These are phyloP conservation scores for Sylvia borin DNA, from an alignment of 2,797 vertebrate species.

Conservation along the genomic window DNA sequence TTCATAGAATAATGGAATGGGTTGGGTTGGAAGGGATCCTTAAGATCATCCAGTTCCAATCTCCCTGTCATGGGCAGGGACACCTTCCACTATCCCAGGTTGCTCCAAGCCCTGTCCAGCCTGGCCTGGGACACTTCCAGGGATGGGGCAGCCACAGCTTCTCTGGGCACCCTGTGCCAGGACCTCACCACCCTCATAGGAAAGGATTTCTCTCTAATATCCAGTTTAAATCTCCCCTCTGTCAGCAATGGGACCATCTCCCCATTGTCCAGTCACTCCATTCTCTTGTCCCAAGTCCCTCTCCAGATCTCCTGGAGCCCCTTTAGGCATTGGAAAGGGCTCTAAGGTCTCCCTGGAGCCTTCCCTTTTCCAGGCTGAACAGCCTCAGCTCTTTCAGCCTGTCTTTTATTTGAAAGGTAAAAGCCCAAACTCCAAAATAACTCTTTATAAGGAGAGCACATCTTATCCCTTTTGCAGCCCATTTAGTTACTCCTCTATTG, in stretches of 20 bases:
- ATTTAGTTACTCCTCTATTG: neutral
- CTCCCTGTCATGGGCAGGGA: too few species aligned
- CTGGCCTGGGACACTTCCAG: neutral
- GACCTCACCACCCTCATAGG: accelerated
- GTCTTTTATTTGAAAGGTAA: neutral
- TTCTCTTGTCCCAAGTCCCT: accelerated
- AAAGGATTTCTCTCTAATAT: neutral
- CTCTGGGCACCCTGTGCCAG: neutral
- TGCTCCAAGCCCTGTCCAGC: accelerated
- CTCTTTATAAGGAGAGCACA: neutral
- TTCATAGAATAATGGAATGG: neutral
- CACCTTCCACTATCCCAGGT: accelerated
- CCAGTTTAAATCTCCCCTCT: neutral
- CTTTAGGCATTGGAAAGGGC: neutral
- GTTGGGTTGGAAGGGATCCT: neutral
- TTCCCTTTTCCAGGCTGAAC: neutral
- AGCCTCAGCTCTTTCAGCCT: neutral
- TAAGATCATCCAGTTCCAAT: neutral
- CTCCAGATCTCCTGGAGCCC: neutral
- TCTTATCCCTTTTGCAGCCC: neutral
- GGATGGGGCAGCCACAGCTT: neutral
- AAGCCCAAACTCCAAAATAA: neutral
- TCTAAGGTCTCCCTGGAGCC: neutral
- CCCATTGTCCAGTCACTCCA: neutral
- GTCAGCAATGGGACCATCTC: too few species aligned